Percentiles rank a stretch among this genome's conserved stretches.
Evolutionary conservation across 2,113 vertebrate species (phyloP).

Genomic region (Motacilla tschutschensis): DNA sequence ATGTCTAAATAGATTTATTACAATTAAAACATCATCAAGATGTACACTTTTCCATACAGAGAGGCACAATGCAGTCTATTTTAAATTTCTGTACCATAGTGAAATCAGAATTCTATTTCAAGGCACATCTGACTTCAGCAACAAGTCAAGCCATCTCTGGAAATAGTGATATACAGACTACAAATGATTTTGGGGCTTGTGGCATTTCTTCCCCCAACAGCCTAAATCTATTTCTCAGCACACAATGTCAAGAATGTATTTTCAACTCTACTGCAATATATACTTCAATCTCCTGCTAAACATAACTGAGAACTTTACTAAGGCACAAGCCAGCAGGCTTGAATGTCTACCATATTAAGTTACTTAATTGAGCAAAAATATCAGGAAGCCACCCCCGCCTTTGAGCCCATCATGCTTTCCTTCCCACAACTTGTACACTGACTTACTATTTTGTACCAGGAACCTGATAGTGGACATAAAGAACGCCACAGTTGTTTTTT

Average conservation of each 20-base stretch:
- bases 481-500: not conserved
- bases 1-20: not conserved
- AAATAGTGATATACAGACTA: not conserved
- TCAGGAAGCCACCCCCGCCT: not conserved
- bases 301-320: not conserved
- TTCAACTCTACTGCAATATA: not conserved
- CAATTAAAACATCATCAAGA: not conserved
- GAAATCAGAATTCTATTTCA: not conserved
- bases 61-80: not conserved
- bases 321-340: not conserved
- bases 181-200: not conserved
- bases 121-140: not conserved
- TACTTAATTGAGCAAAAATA: not conserved
- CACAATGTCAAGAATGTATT: not conserved
- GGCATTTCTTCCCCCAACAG: not conserved
- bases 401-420: not conserved
- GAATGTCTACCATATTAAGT: conserved; percentile 2
- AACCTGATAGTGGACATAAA: not conserved
- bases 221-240: not conserved
- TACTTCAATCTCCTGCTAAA: not conserved
- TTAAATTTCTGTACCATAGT: not conserved
- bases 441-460: not conserved
- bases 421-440: not conserved
- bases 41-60: not conserved
- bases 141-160: not conserved